These are phyloP conservation scores for Temnothorax curvispinosus DNA, from an alignment of 1,140 invertebrate species.

Conservation along the genomic window DNA sequence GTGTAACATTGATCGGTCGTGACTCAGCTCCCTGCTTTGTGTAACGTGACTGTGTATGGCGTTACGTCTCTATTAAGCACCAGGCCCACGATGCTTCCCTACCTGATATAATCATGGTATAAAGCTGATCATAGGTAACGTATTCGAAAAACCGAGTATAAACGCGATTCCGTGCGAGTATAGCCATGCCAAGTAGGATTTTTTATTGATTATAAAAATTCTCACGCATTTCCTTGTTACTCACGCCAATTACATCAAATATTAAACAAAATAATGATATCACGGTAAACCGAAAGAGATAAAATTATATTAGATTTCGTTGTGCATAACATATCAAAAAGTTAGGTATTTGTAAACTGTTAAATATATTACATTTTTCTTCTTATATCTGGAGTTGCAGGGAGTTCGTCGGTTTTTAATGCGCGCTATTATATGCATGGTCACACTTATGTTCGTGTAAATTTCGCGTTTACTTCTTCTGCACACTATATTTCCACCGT, in stretches of 20 bases:
- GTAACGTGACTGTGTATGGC: constrained; percentile 62
- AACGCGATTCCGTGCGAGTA: not conserved
- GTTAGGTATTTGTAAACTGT: not conserved
- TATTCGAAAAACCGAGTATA: constrained; percentile 25
- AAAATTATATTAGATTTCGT: constrained; percentile 17
- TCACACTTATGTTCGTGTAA: not conserved
- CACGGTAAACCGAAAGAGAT: not conserved
- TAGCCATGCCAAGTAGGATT: not conserved
- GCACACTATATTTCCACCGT: not conserved
- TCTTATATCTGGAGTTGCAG: not conserved
- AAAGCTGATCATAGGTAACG: constrained; percentile 35
- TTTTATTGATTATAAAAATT: not conserved
- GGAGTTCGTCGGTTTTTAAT: not conserved
- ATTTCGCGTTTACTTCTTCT: not conserved
- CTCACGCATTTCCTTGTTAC: not conserved
- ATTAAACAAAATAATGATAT: constrained; percentile 1
- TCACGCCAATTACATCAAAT: not conserved
- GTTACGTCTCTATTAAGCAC: constrained; percentile 62
- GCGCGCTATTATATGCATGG: not conserved
- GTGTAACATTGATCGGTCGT: constrained; percentile 55
- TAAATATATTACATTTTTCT: not conserved
- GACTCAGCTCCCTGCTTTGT: constrained; percentile 50
- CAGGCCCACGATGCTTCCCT: constrained; percentile 23
- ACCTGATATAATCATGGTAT: constrained; percentile 56
- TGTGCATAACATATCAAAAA: not conserved